Conservation (phyloP, 2,797 vertebrate species). For the Gymnothorax reevesii region DNA sequence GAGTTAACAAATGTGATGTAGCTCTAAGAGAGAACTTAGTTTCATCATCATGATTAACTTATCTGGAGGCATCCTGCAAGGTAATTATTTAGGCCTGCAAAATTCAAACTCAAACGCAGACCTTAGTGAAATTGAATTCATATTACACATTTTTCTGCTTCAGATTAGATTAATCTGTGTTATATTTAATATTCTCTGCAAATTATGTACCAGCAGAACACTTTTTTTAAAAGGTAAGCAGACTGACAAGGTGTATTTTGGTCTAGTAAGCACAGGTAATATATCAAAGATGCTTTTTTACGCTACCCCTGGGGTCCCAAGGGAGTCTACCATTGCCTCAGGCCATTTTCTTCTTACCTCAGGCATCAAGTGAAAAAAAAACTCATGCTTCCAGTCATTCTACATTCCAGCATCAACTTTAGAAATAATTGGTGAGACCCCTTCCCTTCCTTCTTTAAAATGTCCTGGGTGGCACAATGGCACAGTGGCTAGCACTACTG, state of each 20-base stretch:
- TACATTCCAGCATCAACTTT: conserved; percentile 99
- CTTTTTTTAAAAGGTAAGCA: conserved; percentile 64
- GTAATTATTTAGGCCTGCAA: conserved; percentile 63
- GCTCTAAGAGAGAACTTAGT: conserved; percentile 65
- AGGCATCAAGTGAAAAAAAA: conserved; percentile 88
- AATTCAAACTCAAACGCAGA: neutral
- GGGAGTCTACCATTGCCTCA: conserved; percentile 94
- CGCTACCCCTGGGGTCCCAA: conserved; percentile 90
- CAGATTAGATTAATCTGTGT: neutral
- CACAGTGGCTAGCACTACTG: too few species aligned
- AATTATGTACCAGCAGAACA: neutral
- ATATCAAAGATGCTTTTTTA: conserved; percentile 98
- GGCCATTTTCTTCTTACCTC: conserved; percentile 99
- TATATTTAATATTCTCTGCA: neutral
- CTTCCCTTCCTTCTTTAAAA: too few species aligned
- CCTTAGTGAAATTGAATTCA: neutral
- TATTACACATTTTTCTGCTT: neutral
- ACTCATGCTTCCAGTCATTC: conserved; percentile 99
- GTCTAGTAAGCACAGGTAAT: conserved; percentile 99
- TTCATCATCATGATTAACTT: conserved; percentile 63
- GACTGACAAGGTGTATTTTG: conserved; percentile 98
- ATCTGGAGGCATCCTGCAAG: conserved; percentile 78
- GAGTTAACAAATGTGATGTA: conserved; percentile 74
- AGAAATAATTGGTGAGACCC: conserved; percentile 99
- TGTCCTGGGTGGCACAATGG: too few species aligned